phyloP scores from a whole-genome alignment of 2,113 vertebrate genomes.

The Anthoscopus minutus region DNA sequence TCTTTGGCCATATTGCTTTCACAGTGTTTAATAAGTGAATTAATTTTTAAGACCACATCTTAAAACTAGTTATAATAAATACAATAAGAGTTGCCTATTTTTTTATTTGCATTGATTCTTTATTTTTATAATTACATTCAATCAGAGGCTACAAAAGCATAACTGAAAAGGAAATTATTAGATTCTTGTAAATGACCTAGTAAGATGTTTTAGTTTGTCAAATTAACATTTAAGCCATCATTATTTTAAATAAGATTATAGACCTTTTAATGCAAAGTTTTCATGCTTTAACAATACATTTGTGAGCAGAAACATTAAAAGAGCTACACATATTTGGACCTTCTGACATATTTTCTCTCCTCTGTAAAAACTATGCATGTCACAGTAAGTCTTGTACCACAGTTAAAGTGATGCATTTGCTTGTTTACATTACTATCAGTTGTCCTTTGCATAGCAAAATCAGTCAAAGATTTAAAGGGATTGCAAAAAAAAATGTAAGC shows the following conservation, averaged over 20 bases:
- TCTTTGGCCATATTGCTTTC: neutral
- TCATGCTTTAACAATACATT: constrained; percentile 2
- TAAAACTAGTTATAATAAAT: neutral
- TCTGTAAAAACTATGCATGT: neutral
- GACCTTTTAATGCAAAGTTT: constrained; percentile 50
- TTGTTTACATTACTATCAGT: neutral
- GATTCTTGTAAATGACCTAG: neutral
- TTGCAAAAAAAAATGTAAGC: neutral
- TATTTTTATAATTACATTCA: constrained; percentile 15
- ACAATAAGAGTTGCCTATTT: neutral
- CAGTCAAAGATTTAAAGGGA: neutral
- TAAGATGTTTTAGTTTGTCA: neutral
- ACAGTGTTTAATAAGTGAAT: neutral
- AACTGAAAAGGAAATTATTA: constrained; percentile 6
- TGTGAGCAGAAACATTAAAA: neutral
- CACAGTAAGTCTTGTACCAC: neutral
- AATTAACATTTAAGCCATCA: constrained; percentile 27
- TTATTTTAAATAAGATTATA: constrained; percentile 46
- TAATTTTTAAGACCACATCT: neutral
- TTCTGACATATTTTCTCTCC: neutral
- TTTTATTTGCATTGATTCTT: neutral
- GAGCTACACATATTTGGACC: neutral
- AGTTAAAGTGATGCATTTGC: neutral
- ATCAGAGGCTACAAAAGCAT: constrained; percentile 3
- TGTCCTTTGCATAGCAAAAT: neutral